Base-by-base conservation (phyloP, 1,140 invertebrate species). In the Drosophila trapezifrons region DNA sequence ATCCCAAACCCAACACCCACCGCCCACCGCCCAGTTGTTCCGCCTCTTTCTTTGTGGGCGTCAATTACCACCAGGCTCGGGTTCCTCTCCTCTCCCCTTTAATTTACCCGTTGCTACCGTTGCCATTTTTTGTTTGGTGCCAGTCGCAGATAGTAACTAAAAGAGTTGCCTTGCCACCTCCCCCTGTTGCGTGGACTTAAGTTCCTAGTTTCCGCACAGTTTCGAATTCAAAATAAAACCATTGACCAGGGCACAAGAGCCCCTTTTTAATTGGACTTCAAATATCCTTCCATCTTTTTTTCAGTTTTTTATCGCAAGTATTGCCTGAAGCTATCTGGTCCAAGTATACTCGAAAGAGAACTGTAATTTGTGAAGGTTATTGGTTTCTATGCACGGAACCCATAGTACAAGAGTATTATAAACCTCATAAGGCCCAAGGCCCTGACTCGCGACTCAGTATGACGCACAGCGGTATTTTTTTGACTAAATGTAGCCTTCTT, bases 51-150 rank as follows among this genome's bases (percentile, higher is more conserved):
- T 32, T 56, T 70, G 62, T 45, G 67, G 49, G 72, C 72, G 70
- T 63, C 72, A 75, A 75, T 75, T 75, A 75, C 72, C 73, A 75
- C 22, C 69, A 40, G 70, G 17, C 25, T 18, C 20, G 17, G 10
- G 35, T 54, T 22, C 13, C 22, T n/a, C 13, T 15, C n/a, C 8
- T 20, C 8, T 58, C 22, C 52, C 47, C 37, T 27, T 60, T 64
- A 32, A 64, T 64, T 60, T 63, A 25, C 60, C 42, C 35, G 9
- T 18, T 32, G 47, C 58, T 15, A 52, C 29, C 51, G 51, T 35
- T 17, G 20, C 29, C 40, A 10, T 37, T 15, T 18, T n/a, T 25
- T 65, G 32, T 8, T 37, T 22, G 13, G 51, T 54, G 32, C 32
- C 51, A 54, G 18, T 54, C 32, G 51, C 51, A 37, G 51, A 54